A percentile compares a stretch with the other conserved stretches of the same genome.
Evolutionary conservation across 2,888 invertebrate species (phyloP).

Genomic region (Malthinus flaveolus): DNA sequence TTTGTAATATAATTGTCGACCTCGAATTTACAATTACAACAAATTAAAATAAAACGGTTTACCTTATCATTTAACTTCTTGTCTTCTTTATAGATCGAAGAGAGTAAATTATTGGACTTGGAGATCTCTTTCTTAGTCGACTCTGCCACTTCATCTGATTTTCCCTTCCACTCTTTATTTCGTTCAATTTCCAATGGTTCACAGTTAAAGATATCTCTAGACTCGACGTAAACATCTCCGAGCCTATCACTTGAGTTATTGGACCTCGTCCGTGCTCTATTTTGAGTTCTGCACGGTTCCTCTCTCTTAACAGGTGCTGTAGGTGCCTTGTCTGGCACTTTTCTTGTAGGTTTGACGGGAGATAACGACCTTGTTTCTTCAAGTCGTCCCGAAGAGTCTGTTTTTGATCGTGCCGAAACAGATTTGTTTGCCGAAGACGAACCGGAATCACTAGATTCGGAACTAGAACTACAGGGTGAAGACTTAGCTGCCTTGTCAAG

Average conservation of each 20-base stretch:
- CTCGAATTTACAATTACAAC: no score
- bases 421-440: conserved; percentile 38
- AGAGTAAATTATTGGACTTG: conserved; percentile 63
- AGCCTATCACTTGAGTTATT: conserved; percentile 63
- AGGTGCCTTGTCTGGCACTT: conserved; percentile 34
- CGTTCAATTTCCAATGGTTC: conserved; percentile 54
- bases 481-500: conserved; percentile 77
- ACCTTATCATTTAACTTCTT: conserved; percentile 57
- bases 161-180: conserved; percentile 50
- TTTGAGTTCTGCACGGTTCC: conserved; percentile 63
- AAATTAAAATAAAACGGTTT: neutral
- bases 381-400: conserved; percentile 38
- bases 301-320: conserved; percentile 68
- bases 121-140: conserved; percentile 38
- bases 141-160: conserved; percentile 50
- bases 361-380: conserved; percentile 29
- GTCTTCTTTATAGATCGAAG: conserved; percentile 66
- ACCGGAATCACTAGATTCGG: conserved; percentile 60
- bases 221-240: conserved; percentile 68
- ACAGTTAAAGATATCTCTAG: conserved; percentile 67
- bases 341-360: conserved; percentile 30
- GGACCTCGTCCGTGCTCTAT: conserved; percentile 43
- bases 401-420: conserved; percentile 14
- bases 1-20: no score
- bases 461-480: conserved; percentile 65